A percentile compares a stretch with the other conserved stretches of the same genome.
These are phyloP conservation scores for Virgularia gustaviana DNA, from an alignment of 92 coral and sea anemone genomes.

Conservation along the genomic window DNA sequence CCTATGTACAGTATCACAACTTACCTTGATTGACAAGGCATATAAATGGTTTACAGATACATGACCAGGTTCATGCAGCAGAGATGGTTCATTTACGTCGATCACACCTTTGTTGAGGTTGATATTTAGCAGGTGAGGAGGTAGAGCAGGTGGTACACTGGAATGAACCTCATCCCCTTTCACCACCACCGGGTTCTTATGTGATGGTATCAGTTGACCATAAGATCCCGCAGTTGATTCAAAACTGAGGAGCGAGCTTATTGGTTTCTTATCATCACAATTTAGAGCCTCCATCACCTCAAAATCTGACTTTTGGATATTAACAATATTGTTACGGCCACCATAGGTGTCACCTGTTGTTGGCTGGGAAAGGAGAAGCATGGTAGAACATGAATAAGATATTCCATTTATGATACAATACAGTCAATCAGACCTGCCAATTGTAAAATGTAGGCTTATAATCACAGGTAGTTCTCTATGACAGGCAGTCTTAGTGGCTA, in stretches of 20 bases:
- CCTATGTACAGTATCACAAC: too few relatives aligned
- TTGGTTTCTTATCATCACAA: conserved; percentile 53
- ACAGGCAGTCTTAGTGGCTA: too few relatives aligned
- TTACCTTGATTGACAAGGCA: conserved; percentile 95
- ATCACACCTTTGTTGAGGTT: conserved; percentile 87
- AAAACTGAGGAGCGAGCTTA: conserved; percentile 50
- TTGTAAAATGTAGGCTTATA: too few relatives aligned
- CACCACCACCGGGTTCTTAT: conserved; percentile 83
- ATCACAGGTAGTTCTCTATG: too few relatives aligned
- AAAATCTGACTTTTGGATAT: conserved; percentile 85
- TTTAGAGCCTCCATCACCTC: conserved; percentile 95
- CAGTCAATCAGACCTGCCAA: too few relatives aligned
- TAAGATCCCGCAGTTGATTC: conserved; percentile 94
- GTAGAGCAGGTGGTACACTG: conserved; percentile 97
- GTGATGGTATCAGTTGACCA: conserved; percentile 93
- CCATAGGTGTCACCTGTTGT: conserved; percentile 93
- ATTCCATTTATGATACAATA: too few relatives aligned
- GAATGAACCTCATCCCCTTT: conserved; percentile 79
- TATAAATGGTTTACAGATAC: conserved; percentile 93
- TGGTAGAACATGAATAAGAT: too few relatives aligned
- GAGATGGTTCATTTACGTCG: conserved; percentile 89
- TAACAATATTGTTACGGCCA: conserved; percentile 84
- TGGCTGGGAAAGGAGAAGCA: conserved; percentile 51
- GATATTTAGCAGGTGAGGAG: conserved; percentile 93
- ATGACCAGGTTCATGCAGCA: conserved; percentile 91